Percentiles rank a stretch among this genome's conserved stretches.
phyloP scores from a whole-genome alignment of 1,140 invertebrate species.

The Lucilia sericata region DNA sequence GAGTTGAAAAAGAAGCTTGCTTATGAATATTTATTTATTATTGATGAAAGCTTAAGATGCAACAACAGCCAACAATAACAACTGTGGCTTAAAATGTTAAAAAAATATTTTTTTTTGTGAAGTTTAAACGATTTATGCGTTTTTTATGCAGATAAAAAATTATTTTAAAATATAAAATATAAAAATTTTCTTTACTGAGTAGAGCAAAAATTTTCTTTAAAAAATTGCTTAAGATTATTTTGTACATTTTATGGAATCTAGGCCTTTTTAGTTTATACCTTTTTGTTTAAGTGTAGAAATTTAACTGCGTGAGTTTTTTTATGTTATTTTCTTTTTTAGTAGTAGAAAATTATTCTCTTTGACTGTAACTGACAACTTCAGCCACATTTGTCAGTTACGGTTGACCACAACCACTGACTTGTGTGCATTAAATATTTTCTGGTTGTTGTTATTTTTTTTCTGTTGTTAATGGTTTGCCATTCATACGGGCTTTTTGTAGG shows the following conservation, averaged over 20 bases:
- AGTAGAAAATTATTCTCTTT: constrained; percentile 45
- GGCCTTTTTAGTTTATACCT: neutral
- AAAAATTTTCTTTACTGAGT: no score
- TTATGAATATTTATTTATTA: constrained; percentile 15
- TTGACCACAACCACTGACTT: constrained; percentile 38
- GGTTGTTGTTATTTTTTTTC: neutral
- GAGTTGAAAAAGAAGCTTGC: neutral
- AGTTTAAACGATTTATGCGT: constrained; percentile 29
- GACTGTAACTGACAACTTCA: constrained; percentile 47
- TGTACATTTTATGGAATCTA: neutral
- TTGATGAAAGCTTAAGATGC: neutral
- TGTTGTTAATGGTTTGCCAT: neutral
- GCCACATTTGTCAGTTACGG: constrained; percentile 49
- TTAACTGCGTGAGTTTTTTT: neutral
- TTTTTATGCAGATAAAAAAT: constrained; percentile 35
- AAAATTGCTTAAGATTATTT: no score
- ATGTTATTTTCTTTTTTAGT: neutral
- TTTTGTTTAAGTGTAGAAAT: neutral
- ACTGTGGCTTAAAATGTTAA: neutral
- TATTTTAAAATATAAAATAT: no score
- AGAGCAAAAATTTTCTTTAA: no score
- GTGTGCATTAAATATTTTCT: neutral
- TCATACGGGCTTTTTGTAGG: neutral
- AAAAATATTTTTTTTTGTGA: neutral
- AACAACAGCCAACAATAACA: neutral